Base-by-base conservation (phyloP, 53 echinoderm and acorn worm species). In the Pentamera pediparva region DNA sequence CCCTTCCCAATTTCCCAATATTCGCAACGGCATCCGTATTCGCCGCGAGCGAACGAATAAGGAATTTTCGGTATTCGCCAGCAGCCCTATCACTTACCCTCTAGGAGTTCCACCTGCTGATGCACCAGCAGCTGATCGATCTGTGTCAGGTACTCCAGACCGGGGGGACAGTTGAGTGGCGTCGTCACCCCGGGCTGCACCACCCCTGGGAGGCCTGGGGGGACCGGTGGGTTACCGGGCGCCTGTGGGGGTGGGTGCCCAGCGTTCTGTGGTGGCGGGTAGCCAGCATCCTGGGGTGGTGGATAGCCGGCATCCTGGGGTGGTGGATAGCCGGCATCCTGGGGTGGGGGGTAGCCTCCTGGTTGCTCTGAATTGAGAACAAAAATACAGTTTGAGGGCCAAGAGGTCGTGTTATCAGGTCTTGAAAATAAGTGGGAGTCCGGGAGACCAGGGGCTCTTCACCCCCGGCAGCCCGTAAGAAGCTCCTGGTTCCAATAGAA, bases 71-170 rank as follows among this genome's bases (percentile, higher is more conserved):
- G n/a, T n/a, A n/a, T n/a, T n/a, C n/a, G n/a, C n/a, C n/a, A n/a
- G n/a, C n/a, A n/a, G n/a, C n/a, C n/a, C 19, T 10, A 15, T 10
- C n/a, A 78, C 78, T 36, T 75, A 95, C 95, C 95, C 78, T 95
- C 95, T 36, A 95, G 61, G 5, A 95, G 85, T 69, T 95, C 95
- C 13, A 91, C 91, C 60, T 95, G 90, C 72, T 95, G 95, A n/a
- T 95, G 95, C 20, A 95, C 95, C 72, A 95, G 54, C 34, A 95
- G 79, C 62, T 95, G 95, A 40, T 95, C 95, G 60, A 95, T 95
- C 80, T 95, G 95, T n/a, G 95, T 91, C 50, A 95, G 51, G 27
- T 95, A 95, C 37, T 95, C 95, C 60, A 95, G 77, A 0, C 95
- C 95, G 27, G 95, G 95, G 4, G 95, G 95, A 63, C 95, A 95